Percentiles rank a stretch among this genome's conserved stretches.
phyloP scores from a whole-genome alignment of 2,888 invertebrate species.

The Gonocerus acuteangulatus region DNA sequence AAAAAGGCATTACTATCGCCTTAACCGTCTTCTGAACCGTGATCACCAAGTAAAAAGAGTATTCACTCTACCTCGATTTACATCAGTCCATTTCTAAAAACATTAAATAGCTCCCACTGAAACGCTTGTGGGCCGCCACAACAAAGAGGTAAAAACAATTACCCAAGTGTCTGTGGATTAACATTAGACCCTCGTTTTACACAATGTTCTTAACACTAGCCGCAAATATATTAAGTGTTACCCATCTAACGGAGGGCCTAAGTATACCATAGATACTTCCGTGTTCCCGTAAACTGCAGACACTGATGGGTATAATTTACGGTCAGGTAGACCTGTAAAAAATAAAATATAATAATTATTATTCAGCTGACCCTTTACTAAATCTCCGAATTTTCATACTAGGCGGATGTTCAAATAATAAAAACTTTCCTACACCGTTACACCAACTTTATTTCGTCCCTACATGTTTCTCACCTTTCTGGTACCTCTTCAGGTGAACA shows the following conservation, averaged over 20 bases:
- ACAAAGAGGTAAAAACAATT: background rate
- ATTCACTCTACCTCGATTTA: background rate
- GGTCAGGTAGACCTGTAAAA: slow-evolving; percentile 71
- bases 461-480: no score
- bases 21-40: no score
- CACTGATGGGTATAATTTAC: slow-evolving; percentile 77
- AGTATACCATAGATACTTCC: slow-evolving; percentile 97
- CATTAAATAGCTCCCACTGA: background rate
- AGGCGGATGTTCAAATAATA: background rate
- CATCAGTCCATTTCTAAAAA: background rate
- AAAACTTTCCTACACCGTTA: background rate
- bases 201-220: background rate
- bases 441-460: no score
- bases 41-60: background rate
- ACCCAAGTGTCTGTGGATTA: no score
- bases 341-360: background rate
- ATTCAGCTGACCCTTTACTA: background rate
- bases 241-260: slow-evolving; percentile 94
- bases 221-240: slow-evolving; percentile 41
- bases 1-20: no score
- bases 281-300: slow-evolving; percentile 99
- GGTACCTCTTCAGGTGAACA: no score
- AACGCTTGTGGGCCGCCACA: background rate
- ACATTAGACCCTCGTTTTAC: no score
- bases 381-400: background rate